These are phyloP conservation scores for Cataglyphis cursor DNA, from an alignment of 2,888 invertebrate genomes.

Conservation along the genomic window DNA sequence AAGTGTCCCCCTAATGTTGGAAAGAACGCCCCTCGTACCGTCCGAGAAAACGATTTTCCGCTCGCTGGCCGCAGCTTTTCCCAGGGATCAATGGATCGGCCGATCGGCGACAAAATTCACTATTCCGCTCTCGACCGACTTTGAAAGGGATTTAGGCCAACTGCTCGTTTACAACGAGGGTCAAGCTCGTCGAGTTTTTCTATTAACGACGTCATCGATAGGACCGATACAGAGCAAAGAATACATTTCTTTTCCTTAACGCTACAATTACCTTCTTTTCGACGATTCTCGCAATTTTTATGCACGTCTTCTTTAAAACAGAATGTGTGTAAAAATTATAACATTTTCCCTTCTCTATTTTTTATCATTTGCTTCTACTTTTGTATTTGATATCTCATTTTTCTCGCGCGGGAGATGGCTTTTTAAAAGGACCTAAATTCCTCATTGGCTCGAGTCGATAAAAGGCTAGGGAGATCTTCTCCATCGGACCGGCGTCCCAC, in stretches of 20 bases:
- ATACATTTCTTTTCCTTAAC: neutral
- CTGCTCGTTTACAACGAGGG: constrained; percentile 44
- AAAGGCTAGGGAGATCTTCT: constrained; percentile 24
- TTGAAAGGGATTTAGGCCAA: constrained; percentile 56
- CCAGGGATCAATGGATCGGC: constrained; percentile 61
- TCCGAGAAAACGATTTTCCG: constrained; percentile 63
- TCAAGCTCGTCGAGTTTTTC: constrained; percentile 41
- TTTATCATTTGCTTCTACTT: neutral
- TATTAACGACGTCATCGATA: constrained; percentile 24
- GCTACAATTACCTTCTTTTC: neutral
- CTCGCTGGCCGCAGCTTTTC: constrained; percentile 53
- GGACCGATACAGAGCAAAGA: neutral
- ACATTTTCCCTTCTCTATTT: neutral
- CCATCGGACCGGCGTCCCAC: constrained; percentile 20
- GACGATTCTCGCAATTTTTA: neutral
- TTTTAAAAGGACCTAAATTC: neutral
- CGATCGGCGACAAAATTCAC: constrained; percentile 62
- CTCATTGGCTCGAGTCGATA: constrained; percentile 2
- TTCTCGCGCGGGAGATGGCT: neutral
- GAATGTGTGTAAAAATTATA: neutral
- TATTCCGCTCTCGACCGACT: constrained; percentile 24
- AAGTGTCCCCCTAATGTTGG: constrained; percentile 46
- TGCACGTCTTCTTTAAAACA: neutral
- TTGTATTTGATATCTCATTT: neutral
- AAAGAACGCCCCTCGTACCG: constrained; percentile 7